Conservation (phyloP, 2,888 invertebrate genomes). For the Chrysodeixis includens region DNA sequence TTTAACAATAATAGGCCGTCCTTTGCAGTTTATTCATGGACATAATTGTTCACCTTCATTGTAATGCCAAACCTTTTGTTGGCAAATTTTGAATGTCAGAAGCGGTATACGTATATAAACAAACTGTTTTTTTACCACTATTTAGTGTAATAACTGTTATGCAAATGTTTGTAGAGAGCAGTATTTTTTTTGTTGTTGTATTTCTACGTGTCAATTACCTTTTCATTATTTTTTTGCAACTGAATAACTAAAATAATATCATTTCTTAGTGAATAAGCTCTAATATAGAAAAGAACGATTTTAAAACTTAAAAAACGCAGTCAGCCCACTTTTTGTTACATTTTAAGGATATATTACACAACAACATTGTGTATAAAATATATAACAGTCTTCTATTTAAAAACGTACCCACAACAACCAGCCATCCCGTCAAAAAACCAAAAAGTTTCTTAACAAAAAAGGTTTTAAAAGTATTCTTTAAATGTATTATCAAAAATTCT, state of each 20-base stretch:
- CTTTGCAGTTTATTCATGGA: background rate
- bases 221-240: too few species aligned
- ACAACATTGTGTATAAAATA: too few species aligned
- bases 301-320: too few species aligned
- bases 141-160: too few species aligned
- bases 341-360: too few species aligned
- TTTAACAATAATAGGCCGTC: background rate
- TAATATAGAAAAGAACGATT: too few species aligned
- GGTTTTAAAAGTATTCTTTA: background rate
- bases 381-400: background rate
- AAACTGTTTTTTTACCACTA: background rate
- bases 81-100: background rate
- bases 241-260: too few species aligned
- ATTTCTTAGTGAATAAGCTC: too few species aligned
- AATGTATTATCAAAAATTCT: conserved; percentile 1
- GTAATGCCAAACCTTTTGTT: background rate
- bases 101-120: background rate
- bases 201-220: too few species aligned
- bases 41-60: background rate
- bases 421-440: background rate
- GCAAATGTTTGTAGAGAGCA: too few species aligned
- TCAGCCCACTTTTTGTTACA: too few species aligned
- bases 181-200: too few species aligned
- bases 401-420: background rate
- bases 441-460: background rate